Evolutionary conservation across 37 sponge, comb jelly and placozoan genomes (phyloP), one percentile per base, ranked within the genome.

Genomic region (Chondrilla cf. caribensis): DNA sequence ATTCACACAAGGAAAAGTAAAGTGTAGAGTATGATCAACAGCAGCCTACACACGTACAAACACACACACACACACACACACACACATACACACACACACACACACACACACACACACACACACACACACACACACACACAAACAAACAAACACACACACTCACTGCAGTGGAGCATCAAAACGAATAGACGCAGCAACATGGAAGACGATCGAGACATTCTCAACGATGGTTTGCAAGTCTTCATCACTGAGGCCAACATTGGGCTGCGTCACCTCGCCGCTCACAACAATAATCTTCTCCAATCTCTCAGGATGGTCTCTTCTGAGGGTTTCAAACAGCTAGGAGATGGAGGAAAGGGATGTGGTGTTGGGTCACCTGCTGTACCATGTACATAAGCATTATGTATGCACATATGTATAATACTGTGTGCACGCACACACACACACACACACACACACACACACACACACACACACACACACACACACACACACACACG

Each of bases 151-250:
- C 54, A 40, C 58, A 80, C 35, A 67, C 58, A 38, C 79, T 73
- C 79, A 88, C 95, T 84, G 86, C 72, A 93, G 58, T 19, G 87
- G 92, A 26, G 79, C 86, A 76, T 93, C 94, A 85, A 96, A 96
- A 19, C 82, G 79, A 72, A 96, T 80, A 1, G 94, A 88, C 8
- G 97, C 97, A 25, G 97, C 97, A 29, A 86, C 55, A 77, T 96
- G 97, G 54, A 96, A 83, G 19, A 93, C 85, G 24, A 96, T 58
- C n/a, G 85, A 73, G 44, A 84, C 86, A 58, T 88, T 90, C 19
- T 88, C 91, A 18, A 29, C 32, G 29, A 96, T 58, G 0, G 79
- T 24, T 24, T 83, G 38, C 40, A 39, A 25, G 40, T 96, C 94
- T 40, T 86, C 89, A 28, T 88, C 86, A 65, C 88, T 84, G 21